Conservation (phyloP, 2,888 invertebrate species). For the Calameuta filiformis region DNA sequence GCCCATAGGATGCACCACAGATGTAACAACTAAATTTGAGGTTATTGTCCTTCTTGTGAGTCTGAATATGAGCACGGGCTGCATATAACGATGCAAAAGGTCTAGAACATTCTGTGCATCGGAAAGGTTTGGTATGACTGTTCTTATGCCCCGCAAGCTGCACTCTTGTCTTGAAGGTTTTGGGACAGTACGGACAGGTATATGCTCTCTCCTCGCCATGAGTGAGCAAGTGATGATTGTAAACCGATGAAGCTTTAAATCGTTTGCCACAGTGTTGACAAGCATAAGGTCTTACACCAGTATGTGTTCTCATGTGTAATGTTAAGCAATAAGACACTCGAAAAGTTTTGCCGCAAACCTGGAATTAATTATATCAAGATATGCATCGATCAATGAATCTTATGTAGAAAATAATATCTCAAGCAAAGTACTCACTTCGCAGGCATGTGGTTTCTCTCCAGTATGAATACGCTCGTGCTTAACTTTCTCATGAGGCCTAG, state of each 20-base stretch:
- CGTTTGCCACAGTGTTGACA: constrained; percentile 79
- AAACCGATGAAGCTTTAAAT: constrained; percentile 84
- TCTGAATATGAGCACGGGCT: constrained; percentile 80
- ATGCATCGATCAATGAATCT: constrained; percentile 1
- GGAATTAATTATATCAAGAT: constrained; percentile 4
- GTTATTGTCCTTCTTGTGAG: constrained; percentile 77
- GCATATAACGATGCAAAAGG: constrained; percentile 84
- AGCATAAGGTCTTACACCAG: constrained; percentile 80
- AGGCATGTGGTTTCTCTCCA: constrained; percentile 82
- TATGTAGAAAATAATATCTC: neutral
- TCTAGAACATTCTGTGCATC: constrained; percentile 77
- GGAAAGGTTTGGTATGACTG: constrained; percentile 83
- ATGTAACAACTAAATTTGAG: constrained; percentile 76
- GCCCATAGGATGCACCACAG: constrained; percentile 82
- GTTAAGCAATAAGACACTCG: constrained; percentile 84
- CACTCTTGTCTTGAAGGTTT: constrained; percentile 83
- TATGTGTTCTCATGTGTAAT: constrained; percentile 83
- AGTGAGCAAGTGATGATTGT: constrained; percentile 80
- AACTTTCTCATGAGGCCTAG: constrained; percentile 83
- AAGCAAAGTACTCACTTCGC: constrained; percentile 66
- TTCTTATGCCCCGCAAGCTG: constrained; percentile 85
- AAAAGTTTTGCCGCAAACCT: constrained; percentile 83
- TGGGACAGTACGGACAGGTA: constrained; percentile 81
- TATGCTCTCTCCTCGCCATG: constrained; percentile 82
- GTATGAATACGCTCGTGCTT: constrained; percentile 88